Evolutionary conservation across 2,113 vertebrate species (phyloP).

Genomic region (Trachemys scripta): DNA sequence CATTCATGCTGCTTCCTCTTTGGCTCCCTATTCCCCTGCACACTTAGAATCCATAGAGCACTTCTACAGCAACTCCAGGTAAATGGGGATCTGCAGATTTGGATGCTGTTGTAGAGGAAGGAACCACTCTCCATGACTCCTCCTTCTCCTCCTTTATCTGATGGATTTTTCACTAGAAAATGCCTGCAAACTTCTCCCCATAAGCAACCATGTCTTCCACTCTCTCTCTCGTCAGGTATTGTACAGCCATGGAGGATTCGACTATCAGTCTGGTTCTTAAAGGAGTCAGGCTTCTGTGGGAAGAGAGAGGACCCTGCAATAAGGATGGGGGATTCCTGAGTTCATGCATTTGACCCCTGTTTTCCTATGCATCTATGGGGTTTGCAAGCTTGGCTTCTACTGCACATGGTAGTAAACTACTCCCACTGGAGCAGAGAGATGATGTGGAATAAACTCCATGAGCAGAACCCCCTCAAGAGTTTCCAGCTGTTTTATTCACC

Average conservation of each 20-base stretch:
- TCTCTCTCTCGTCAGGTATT: neutral
- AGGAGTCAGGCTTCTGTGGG: neutral
- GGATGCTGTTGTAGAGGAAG: neutral
- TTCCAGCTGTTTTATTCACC: neutral
- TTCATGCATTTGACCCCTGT: neutral
- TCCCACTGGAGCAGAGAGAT: no score
- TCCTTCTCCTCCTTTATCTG: neutral
- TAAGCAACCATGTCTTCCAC: neutral
- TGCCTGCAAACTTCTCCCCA: neutral
- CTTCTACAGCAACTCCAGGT: neutral
- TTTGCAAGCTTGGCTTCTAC: no score
- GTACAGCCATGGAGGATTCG: neutral
- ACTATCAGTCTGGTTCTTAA: neutral
- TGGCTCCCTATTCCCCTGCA: neutral
- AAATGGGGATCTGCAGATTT: neutral
- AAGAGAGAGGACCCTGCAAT: neutral
- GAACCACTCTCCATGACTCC: neutral
- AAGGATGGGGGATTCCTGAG: neutral
- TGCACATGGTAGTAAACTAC: no score
- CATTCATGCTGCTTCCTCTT: neutral
- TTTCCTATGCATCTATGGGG: neutral
- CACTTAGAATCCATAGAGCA: neutral
- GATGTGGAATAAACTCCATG: neutral
- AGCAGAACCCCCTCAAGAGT: neutral
- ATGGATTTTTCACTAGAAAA: neutral